Evolutionary conservation across 2,888 invertebrate species (phyloP).

Genomic region (Brachyptera putata): DNA sequence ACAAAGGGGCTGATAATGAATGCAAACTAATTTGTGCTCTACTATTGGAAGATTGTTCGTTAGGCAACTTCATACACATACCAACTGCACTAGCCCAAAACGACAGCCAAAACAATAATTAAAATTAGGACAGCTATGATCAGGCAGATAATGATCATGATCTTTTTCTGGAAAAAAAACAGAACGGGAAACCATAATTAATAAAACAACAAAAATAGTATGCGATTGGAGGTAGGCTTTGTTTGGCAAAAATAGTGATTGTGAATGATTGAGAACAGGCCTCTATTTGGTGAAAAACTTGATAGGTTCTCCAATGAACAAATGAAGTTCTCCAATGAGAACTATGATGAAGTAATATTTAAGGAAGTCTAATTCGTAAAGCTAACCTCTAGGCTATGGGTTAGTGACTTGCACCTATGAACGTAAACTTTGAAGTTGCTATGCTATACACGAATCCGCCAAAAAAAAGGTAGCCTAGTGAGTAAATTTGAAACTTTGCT

Average conservation of each 20-base stretch:
- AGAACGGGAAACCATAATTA: slow-evolving; percentile 34
- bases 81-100: slow-evolving; percentile 37
- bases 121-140: slow-evolving; percentile 71
- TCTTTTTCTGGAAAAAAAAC: slow-evolving; percentile 73
- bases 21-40: too few species aligned
- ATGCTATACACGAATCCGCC: too few species aligned
- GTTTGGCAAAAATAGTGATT: not conserved
- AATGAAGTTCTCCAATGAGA: too few species aligned
- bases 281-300: not conserved
- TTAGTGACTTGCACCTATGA: too few species aligned
- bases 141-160: slow-evolving; percentile 83
- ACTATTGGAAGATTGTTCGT: slow-evolving; percentile 18
- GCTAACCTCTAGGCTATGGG: too few species aligned
- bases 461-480: too few species aligned
- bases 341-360: too few species aligned
- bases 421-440: too few species aligned
- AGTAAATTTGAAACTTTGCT: too few species aligned
- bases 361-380: too few species aligned
- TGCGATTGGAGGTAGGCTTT: slow-evolving; percentile 24
- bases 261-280: not conserved
- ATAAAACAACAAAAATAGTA: slow-evolving; percentile 33
- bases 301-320: too few species aligned
- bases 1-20: too few species aligned
- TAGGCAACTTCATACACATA: slow-evolving; percentile 12
- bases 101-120: slow-evolving; percentile 60